A percentile compares a stretch with the other conserved stretches of the same genome.
Evolutionary conservation across 2,113 vertebrate species (phyloP).

Genomic region (Sceloporus tristichus): DNA sequence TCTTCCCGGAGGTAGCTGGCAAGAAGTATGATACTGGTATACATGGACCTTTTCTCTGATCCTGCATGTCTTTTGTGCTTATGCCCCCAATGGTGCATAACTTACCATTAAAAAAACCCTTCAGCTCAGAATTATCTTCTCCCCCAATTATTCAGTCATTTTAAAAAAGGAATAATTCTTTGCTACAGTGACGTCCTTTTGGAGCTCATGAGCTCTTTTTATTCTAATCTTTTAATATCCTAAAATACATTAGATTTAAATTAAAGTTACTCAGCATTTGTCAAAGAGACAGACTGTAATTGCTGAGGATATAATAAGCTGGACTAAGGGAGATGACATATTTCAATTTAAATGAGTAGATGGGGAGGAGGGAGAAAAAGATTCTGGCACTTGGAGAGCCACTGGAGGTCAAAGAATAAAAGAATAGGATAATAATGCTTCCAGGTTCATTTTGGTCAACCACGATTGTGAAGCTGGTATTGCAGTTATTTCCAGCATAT

Average conservation of each 20-base stretch:
- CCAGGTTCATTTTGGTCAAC: background rate
- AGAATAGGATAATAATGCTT: background rate
- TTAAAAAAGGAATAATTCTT: background rate
- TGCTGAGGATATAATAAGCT: background rate
- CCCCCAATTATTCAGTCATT: background rate
- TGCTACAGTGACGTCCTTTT: background rate
- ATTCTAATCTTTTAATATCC: background rate
- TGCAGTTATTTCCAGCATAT: background rate
- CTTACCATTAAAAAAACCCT: background rate
- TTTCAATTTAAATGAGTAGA: background rate
- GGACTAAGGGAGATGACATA: background rate
- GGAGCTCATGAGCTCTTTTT: background rate
- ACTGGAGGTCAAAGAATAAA: conserved; percentile 2
- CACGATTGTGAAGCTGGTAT: background rate
- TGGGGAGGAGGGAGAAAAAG: background rate
- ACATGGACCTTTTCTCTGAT: background rate
- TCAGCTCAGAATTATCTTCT: background rate
- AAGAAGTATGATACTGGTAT: background rate
- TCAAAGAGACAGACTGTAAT: conserved; percentile 38
- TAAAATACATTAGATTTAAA: background rate
- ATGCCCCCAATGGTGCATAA: background rate
- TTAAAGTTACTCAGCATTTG: conserved; percentile 21
- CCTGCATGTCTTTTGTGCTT: background rate
- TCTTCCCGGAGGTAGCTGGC: background rate
- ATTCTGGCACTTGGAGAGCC: background rate